Evolutionary conservation across 2,888 invertebrate genomes (phyloP).

Genomic region (Sinhomidia bicolor): DNA sequence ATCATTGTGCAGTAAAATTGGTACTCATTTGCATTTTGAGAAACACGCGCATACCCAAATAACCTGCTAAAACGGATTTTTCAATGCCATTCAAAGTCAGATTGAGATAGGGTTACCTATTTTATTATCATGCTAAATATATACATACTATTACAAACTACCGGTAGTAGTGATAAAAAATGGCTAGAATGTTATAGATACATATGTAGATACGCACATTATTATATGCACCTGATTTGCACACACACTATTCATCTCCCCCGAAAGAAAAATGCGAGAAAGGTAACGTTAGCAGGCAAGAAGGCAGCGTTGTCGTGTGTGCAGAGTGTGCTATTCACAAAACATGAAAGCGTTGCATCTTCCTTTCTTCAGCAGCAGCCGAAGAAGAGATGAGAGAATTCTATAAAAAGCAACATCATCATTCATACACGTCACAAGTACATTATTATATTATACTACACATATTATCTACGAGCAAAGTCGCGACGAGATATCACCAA

Average conservation of each 20-base stretch:
- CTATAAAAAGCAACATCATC: conserved; percentile 50
- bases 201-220: background rate
- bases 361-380: conserved; percentile 2
- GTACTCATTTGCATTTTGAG: conserved; percentile 47
- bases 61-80: background rate
- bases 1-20: background rate
- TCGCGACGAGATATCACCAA: conserved; percentile 25
- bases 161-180: background rate
- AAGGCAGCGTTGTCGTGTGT: conserved; percentile 45
- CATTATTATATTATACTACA: no score
- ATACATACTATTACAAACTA: background rate
- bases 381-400: conserved; percentile 33
- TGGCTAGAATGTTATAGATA: background rate
- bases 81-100: conserved; percentile 17
- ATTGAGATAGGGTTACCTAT: background rate
- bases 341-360: conserved; percentile 19
- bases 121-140: conserved; percentile 21
- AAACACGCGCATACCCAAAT: conserved; percentile 13
- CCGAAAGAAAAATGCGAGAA: background rate
- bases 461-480: no score
- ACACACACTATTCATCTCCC: background rate
- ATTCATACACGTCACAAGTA: conserved; percentile 1
- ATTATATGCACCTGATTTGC: conserved; percentile 11
- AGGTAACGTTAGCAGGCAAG: no score
- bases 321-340: conserved; percentile 32